A percentile compares a stretch with the other conserved stretches of the same genome.
Evolutionary conservation across 2,888 invertebrate species (phyloP).

Genomic region (Drosophila nigricruria): DNA sequence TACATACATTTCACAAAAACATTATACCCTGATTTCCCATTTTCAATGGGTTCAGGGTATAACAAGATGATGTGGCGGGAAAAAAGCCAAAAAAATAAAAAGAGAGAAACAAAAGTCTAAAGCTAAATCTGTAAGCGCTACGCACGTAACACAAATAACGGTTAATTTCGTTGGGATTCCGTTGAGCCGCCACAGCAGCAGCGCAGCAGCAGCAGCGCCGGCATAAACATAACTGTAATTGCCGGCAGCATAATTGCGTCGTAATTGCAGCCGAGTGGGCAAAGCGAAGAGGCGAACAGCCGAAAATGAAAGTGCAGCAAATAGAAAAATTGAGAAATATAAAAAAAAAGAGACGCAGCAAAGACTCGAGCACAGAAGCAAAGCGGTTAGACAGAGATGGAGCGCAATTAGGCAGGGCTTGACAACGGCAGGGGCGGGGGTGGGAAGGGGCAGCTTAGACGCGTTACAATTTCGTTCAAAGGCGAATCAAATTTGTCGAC

Average conservation of each 20-base stretch:
- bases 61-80: constrained; percentile 11
- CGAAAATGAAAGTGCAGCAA: constrained; percentile 78
- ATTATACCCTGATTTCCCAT: too few species aligned
- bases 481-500: constrained; percentile 70
- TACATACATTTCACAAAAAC: too few species aligned
- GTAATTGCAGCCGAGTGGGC: constrained; percentile 65
- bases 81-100: constrained; percentile 11
- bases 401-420: constrained; percentile 37
- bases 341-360: constrained; percentile 1
- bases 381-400: background rate
- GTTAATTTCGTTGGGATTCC: constrained; percentile 60
- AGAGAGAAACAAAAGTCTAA: constrained; percentile 2
- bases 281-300: constrained; percentile 26
- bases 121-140: constrained; percentile 54
- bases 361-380: constrained; percentile 10
- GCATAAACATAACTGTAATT: constrained; percentile 72
- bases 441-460: constrained; percentile 28
- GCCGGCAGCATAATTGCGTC: constrained; percentile 67
- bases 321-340: constrained; percentile 30
- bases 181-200: constrained; percentile 24
- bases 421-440: constrained; percentile 10
- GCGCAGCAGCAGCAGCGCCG: constrained; percentile 11
- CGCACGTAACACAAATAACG: constrained; percentile 74
- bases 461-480: constrained; percentile 71
- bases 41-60: too few species aligned